These are phyloP conservation scores for Chondrosia reniformis DNA, from an alignment of 37 sponge, comb jelly and placozoan species.

Conservation along the genomic window DNA sequence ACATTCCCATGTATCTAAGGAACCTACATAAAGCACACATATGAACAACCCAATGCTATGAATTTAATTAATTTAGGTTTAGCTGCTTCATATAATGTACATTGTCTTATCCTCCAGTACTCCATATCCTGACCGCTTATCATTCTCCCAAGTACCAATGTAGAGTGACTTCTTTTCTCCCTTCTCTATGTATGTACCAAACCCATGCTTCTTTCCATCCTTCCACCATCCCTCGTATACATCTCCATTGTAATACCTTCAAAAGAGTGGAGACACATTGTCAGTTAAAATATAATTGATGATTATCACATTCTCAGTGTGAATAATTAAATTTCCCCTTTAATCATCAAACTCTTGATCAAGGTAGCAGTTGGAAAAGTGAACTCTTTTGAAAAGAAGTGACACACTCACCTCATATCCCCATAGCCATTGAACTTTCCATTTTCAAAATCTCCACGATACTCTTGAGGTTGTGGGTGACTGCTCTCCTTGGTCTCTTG, in stretches of 20 bases:
- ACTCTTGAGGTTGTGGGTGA: slow-evolving; percentile 25
- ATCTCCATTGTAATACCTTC: slow-evolving; percentile 69
- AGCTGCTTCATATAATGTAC: no score
- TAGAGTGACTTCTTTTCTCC: slow-evolving; percentile 47
- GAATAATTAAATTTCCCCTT: no score
- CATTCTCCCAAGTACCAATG: slow-evolving; percentile 62
- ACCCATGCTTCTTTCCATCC: slow-evolving; percentile 50
- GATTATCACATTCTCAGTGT: no score
- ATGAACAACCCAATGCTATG: no score
- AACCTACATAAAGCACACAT: slow-evolving; percentile 30
- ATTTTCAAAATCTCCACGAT: slow-evolving; percentile 71
- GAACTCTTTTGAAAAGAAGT: no score
- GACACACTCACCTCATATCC: slow-evolving; percentile 76
- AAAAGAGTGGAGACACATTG: no score
- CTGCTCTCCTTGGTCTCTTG: not conserved
- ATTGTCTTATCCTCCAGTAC: slow-evolving; percentile 72
- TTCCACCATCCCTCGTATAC: slow-evolving; percentile 66
- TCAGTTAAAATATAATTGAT: no score
- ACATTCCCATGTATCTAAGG: slow-evolving; percentile 79
- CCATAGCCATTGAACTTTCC: slow-evolving; percentile 69
- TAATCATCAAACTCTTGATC: no score
- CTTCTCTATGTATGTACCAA: slow-evolving; percentile 57
- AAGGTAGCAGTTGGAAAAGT: no score
- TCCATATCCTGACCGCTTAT: slow-evolving; percentile 70
- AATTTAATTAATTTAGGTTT: not conserved